phyloP scores from a whole-genome alignment of 2,113 vertebrate genomes.

The Rhagologus leucostigma region DNA sequence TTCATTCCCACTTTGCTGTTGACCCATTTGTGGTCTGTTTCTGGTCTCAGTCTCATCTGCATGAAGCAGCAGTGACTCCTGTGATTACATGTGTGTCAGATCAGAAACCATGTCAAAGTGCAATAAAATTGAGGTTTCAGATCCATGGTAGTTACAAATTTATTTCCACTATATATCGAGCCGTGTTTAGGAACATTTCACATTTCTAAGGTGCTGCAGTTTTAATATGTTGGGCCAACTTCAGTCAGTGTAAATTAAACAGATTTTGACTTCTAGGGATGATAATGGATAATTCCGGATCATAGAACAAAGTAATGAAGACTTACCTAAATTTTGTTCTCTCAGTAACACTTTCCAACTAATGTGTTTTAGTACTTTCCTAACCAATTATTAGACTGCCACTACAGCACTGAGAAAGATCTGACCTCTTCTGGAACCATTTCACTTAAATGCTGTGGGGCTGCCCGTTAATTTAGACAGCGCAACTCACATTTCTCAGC shows the following conservation, averaged over 20 bases:
- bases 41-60: not conserved
- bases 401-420: not conserved
- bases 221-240: not conserved
- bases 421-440: not conserved
- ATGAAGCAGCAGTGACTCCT: not conserved
- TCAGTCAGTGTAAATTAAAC: not conserved
- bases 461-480: not conserved
- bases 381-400: not conserved
- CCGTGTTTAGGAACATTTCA: not conserved
- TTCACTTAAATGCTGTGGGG: not conserved
- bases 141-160: not conserved
- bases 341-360: not conserved
- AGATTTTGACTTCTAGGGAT: not conserved
- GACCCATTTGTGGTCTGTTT: not conserved
- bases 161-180: not conserved
- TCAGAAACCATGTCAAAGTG: not conserved
- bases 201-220: not conserved
- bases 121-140: not conserved
- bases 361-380: not conserved
- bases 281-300: not conserved
- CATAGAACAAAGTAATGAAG: not conserved
- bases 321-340: not conserved
- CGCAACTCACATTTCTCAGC: not conserved
- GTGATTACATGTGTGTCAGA: fast-evolving
- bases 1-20: not conserved